Base-by-base conservation (phyloP, 2,888 invertebrate species). In the Eugnorisma glareosa region DNA sequence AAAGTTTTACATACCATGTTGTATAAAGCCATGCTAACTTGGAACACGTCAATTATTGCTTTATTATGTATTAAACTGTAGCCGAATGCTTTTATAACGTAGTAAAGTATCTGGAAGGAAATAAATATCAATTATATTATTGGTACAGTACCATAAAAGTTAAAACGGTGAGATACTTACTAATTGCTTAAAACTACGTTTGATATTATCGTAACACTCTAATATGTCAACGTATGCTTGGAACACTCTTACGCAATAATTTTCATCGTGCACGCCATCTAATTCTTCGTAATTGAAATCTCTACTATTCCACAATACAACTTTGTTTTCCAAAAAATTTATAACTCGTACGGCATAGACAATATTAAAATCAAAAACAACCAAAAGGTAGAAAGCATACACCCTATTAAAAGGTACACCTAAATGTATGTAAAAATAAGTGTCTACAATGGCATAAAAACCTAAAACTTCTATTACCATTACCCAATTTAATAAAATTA, bases 221-320 rank as follows among this genome's bases (percentile, higher is more conserved):
- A 82, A 51, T 51, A 85, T 84, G 31, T 84, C 48, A n/a, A 37
- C n/a, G 37, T 70, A 85, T 5, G 64, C 35, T 43, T 75, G 35
- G 51, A 81, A 85, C 54, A 81, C 24, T 37, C 1, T 72, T 15
- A 24, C 66, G 1, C 35, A 45, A 13, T 45, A n/a, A 37, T 7
- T 13, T 24, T 67, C 35, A 4, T 21, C 21, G 28, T 31, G 5
- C 10, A 6, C 15, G 6, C 7, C 15, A 31, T 64, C 37, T 13
- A 59, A 24, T 7, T 24, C 48, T 35, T n/a, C 31, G 15, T 13
- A n/a, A 31, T 48, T 45, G 13, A 18, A 31, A 35, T 31, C 28
- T 28, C 21, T 8, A 45, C 24, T 18, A 28, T 71, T 57, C 73
- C 67, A 73, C 2, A 63, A 3, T 1, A 18, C 31, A 24, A 79